Conservation (phyloP, 2,888 invertebrate species). For the Sericinus montela region DNA sequence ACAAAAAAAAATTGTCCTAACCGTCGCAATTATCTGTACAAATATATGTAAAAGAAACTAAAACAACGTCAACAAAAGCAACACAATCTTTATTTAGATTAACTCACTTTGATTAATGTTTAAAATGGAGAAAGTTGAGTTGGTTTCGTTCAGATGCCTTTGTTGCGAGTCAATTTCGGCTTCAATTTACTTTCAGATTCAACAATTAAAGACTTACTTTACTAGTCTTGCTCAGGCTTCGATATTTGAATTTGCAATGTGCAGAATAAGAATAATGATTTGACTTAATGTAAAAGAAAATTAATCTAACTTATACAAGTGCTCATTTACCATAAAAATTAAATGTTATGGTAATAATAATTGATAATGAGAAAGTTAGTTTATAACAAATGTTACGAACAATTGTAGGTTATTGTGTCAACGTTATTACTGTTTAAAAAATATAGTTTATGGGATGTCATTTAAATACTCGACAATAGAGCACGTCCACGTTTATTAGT, state of each 20-base stretch:
- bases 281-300: slow-evolving; percentile 6
- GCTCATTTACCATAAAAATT: slow-evolving; percentile 4
- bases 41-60: background rate
- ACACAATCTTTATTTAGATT: slow-evolving; percentile 48
- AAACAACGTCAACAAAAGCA: slow-evolving; percentile 6
- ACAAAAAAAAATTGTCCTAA: too few relatives aligned
- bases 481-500: slow-evolving; percentile 43
- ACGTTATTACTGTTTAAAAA: slow-evolving; percentile 31
- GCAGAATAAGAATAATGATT: slow-evolving; percentile 11
- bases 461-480: slow-evolving; percentile 47
- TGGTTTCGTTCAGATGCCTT: slow-evolving; percentile 30
- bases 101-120: slow-evolving; percentile 63
- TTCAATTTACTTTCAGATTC: slow-evolving; percentile 41
- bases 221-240: slow-evolving; percentile 3
- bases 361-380: slow-evolving; percentile 26
- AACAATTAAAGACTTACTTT: slow-evolving; percentile 28
- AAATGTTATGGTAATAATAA: background rate
- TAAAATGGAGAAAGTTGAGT: slow-evolving; percentile 47
- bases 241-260: slow-evolving; percentile 10
- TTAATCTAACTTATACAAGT: background rate
- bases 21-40: too few relatives aligned
- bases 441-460: slow-evolving; percentile 28
- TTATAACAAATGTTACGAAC: slow-evolving; percentile 24
- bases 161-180: slow-evolving; percentile 42
- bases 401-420: slow-evolving; percentile 39